A percentile compares a stretch with the other conserved stretches of the same genome.
Conservation (phyloP, 2,113 vertebrate species). For the Colossoma macropomum region DNA sequence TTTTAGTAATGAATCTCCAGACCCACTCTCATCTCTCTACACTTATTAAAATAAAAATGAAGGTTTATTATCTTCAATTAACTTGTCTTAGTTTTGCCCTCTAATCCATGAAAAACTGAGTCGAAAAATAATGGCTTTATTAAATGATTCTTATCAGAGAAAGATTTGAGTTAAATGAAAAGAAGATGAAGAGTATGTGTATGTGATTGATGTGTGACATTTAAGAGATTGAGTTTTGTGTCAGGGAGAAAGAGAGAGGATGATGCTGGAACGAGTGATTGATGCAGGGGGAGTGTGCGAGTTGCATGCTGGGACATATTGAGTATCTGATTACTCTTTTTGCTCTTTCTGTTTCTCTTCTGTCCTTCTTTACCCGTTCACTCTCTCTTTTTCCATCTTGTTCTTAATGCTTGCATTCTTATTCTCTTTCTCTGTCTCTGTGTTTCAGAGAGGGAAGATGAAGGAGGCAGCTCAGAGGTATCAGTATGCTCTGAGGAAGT, state of each 20-base stretch:
- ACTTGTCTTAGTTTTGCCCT: neutral
- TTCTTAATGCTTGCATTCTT: neutral
- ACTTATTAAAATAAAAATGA: conserved; percentile 11
- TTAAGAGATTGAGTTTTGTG: conserved; percentile 63
- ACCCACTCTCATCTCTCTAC: neutral
- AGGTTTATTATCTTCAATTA: conserved; percentile 27
- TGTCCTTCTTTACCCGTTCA: neutral
- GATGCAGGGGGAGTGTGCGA: conserved; percentile 28
- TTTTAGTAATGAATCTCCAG: neutral
- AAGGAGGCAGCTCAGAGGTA: conserved; percentile 97
- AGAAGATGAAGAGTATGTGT: conserved; percentile 50
- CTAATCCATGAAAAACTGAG: conserved; percentile 16
- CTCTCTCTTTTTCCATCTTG: too few relatives aligned
- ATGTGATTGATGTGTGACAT: conserved; percentile 68
- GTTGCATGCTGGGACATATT: conserved; percentile 13
- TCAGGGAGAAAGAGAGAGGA: conserved; percentile 57
- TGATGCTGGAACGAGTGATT: conserved; percentile 47
- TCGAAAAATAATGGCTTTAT: conserved; percentile 17
- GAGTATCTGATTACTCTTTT: neutral
- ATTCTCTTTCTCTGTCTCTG: conserved; percentile 51
- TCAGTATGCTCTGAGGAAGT: conserved; percentile 96
- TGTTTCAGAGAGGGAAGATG: conserved; percentile 95
- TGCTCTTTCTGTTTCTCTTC: neutral
- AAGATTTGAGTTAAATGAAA: conserved; percentile 48
- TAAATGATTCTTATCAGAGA: conserved; percentile 28